Percentiles rank a stretch among this genome's conserved stretches.
Conservation (phyloP, 37 sponge, comb jelly and placozoan genomes). For the Diacarnus erythraeanus region DNA sequence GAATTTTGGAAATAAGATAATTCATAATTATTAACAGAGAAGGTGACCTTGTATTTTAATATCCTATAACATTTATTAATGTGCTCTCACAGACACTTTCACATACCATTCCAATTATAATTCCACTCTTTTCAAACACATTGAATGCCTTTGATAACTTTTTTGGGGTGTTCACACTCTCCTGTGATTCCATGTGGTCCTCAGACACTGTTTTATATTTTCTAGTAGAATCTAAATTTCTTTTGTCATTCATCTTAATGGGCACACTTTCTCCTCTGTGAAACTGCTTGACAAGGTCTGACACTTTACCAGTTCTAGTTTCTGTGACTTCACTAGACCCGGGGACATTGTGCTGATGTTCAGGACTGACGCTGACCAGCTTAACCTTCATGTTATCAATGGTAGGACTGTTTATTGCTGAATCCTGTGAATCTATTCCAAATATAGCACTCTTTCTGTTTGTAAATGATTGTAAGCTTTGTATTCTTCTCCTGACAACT, state of each 20-base stretch:
- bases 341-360: not conserved
- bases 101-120: conserved; percentile 46
- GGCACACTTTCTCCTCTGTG: too few relatives aligned
- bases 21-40: too few relatives aligned
- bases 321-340: not conserved
- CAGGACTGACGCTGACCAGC: conserved; percentile 9
- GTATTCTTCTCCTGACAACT: not conserved
- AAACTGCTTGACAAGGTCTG: conserved; percentile 30
- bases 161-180: not conserved
- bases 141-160: conserved; percentile 35
- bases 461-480: not conserved
- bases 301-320: conserved; percentile 6
- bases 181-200: not conserved
- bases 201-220: not conserved
- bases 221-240: not conserved
- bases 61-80: too few relatives aligned
- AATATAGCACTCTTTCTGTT: conserved; percentile 33
- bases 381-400: conserved; percentile 11
- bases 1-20: too few relatives aligned
- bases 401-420: not conserved
- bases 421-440: not conserved
- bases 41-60: too few relatives aligned
- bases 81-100: not conserved
- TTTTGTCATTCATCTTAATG: not conserved
- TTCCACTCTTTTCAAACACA: conserved; percentile 48